phyloP scores from a whole-genome alignment of 2,888 invertebrate species.

The Notocelia uddmanniana region DNA sequence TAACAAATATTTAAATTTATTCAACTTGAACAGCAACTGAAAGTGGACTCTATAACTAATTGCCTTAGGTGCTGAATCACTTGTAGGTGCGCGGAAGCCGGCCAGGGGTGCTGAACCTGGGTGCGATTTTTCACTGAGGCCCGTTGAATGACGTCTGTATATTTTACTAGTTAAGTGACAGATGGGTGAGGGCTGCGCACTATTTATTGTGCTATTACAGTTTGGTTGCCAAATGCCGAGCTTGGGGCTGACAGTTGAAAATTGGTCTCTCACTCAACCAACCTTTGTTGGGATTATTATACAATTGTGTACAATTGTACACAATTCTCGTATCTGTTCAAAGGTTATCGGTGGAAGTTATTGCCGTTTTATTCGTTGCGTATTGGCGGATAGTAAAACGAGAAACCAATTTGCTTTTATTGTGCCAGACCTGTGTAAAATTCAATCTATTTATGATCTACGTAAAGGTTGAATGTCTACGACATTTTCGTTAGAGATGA shows the following conservation, averaged over 20 bases:
- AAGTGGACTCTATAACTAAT: constrained; percentile 62
- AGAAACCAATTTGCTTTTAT: constrained; percentile 75
- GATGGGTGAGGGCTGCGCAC: constrained; percentile 83
- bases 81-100: constrained; percentile 39
- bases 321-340: constrained; percentile 56
- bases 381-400: constrained; percentile 73
- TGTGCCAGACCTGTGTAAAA: constrained; percentile 73
- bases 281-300: constrained; percentile 64
- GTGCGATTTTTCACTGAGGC: constrained; percentile 80
- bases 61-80: constrained; percentile 49
- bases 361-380: constrained; percentile 72
- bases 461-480: constrained; percentile 62
- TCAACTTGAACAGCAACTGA: constrained; percentile 62
- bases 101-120: constrained; percentile 73
- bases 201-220: constrained; percentile 84
- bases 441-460: constrained; percentile 79
- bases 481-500: constrained; percentile 48
- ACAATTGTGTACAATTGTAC: constrained; percentile 61
- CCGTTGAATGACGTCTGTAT: constrained; percentile 83
- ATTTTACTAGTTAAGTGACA: constrained; percentile 85
- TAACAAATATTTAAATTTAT: constrained; percentile 86
- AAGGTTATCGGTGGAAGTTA: constrained; percentile 58
- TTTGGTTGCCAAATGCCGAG: constrained; percentile 76
- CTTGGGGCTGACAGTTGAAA: constrained; percentile 78
- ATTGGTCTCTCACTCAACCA: constrained; percentile 67